Conservation (phyloP, 1,140 invertebrate species). For the Ceratosolen fusciceps region DNA sequence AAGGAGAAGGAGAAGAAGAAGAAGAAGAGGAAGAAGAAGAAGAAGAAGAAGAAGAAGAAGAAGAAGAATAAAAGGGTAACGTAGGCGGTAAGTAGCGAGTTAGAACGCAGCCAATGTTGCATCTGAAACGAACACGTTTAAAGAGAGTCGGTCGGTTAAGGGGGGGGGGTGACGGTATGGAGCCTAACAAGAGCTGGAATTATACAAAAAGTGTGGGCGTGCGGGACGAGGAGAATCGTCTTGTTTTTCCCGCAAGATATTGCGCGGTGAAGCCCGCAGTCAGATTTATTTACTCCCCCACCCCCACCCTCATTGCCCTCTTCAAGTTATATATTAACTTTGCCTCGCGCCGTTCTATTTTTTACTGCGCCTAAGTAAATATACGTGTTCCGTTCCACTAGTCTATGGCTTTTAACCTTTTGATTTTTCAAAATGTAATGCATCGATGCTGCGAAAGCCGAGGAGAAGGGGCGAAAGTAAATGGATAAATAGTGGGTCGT, state of each 20-base stretch:
- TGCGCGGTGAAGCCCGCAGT: neutral
- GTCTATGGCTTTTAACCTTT: neutral
- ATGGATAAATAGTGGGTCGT: neutral
- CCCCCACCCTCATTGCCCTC: conserved; percentile 29
- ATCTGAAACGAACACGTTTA: neutral
- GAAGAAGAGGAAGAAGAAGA: too few species aligned
- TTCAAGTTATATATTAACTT: conserved; percentile 26
- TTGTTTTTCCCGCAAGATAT: conserved; percentile 15
- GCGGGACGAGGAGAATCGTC: neutral
- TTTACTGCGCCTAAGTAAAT: conserved; percentile 18
- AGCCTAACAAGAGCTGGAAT: neutral
- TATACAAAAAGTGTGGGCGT: conserved; percentile 11
- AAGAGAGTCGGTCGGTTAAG: neutral
- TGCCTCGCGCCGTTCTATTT: conserved; percentile 2
- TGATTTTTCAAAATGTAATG: neutral
- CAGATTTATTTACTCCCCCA: conserved; percentile 40
- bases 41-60: neutral
- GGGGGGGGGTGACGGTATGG: neutral
- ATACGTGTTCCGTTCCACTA: neutral
- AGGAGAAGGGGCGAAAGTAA: neutral
- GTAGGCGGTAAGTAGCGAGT: neutral
- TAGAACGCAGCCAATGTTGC: neutral
- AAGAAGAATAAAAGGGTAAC: neutral
- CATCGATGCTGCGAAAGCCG: neutral
- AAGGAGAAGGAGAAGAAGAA: too few species aligned